These are phyloP conservation scores for Erebia aethiops DNA, from an alignment of 2,888 invertebrate species.

Conservation along the genomic window DNA sequence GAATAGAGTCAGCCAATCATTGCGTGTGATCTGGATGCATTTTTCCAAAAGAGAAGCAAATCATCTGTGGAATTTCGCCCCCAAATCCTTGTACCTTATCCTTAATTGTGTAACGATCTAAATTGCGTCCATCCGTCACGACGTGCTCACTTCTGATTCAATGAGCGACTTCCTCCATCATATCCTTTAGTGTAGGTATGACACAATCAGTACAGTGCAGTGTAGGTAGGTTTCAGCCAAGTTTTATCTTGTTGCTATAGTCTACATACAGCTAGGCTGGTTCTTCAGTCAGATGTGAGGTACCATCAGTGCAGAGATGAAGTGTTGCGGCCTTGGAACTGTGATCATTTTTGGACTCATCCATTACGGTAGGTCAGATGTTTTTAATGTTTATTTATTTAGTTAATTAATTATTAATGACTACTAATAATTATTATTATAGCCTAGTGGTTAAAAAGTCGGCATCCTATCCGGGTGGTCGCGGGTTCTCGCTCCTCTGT, in stretches of 20 bases:
- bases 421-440: not conserved
- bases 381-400: too few relatives aligned
- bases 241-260: conserved; percentile 28
- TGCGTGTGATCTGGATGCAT: not conserved
- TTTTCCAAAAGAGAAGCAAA: not conserved
- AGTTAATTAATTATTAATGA: too few relatives aligned
- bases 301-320: conserved; percentile 46
- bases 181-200: conserved; percentile 33
- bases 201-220: conserved; percentile 39
- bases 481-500: too few relatives aligned
- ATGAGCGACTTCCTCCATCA: conserved; percentile 52
- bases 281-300: conserved; percentile 43
- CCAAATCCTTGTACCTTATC: conserved; percentile 11
- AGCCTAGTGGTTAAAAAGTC: too few relatives aligned
- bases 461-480: too few relatives aligned
- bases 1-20: too few relatives aligned
- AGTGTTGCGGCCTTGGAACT: conserved; percentile 41
- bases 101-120: conserved; percentile 49
- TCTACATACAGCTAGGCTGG: not conserved
- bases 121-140: conserved; percentile 54
- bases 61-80: not conserved
- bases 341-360: conserved; percentile 56
- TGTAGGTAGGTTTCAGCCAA: conserved; percentile 27
- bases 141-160: conserved; percentile 39
- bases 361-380: conserved; percentile 55